phyloP scores from a whole-genome alignment of 2,797 vertebrate genomes.

The Florisuga fusca region DNA sequence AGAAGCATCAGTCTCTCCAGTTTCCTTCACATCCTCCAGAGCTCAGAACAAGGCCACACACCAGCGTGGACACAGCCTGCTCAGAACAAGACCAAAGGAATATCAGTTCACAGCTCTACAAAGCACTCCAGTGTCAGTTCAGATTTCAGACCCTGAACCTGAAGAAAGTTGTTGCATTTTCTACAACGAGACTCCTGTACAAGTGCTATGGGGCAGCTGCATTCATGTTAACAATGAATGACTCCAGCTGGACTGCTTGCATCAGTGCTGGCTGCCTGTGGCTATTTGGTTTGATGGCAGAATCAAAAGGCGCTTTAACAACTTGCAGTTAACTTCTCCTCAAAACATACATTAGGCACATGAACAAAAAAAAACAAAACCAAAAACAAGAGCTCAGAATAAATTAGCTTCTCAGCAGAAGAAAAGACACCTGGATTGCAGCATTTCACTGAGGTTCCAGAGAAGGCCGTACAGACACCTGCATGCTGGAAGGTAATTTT shows the following conservation, averaged over 20 bases:
- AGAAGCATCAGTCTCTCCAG: conserved; percentile 62
- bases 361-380: conserved; percentile 73
- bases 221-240: conserved; percentile 61
- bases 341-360: conserved; percentile 83
- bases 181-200: conserved; percentile 57
- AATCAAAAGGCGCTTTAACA: conserved; percentile 90
- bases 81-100: conserved; percentile 35
- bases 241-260: conserved; percentile 78
- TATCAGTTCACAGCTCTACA: conserved; percentile 40
- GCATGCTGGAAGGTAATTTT: conserved; percentile 91
- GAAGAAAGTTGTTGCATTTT: conserved; percentile 37
- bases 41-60: conserved; percentile 52
- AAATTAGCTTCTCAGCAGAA: conserved; percentile 88
- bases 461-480: conserved; percentile 89
- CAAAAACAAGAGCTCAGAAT: conserved; percentile 72
- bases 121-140: conserved; percentile 39
- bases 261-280: conserved; percentile 83
- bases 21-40: conserved; percentile 37
- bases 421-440: conserved; percentile 77
- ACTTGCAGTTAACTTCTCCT: conserved; percentile 78
- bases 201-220: conserved; percentile 67
- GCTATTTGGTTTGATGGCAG: conserved; percentile 86
- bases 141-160: conserved; percentile 39
- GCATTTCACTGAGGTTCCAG: conserved; percentile 90
- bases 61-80: conserved; percentile 39